Base-by-base conservation (phyloP, 2,888 invertebrate species). In the Podabrus alpinus region DNA sequence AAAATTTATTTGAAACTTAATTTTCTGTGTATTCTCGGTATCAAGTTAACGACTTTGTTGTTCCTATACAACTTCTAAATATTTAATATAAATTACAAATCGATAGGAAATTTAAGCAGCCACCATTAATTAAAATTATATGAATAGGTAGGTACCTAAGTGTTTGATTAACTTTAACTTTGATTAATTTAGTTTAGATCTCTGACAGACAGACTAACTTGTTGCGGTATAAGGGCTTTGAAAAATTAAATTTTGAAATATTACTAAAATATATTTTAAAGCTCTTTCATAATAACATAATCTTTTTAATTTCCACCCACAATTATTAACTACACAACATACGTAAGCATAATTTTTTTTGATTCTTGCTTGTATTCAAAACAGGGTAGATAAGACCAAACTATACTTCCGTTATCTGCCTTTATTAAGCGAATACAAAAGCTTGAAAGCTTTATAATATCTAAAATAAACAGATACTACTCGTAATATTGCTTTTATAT, bases 361-460 rank as follows among this genome's bases (percentile, higher is more conserved):
- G n/a, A n/a, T n/a, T 45, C n/a, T n/a, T 45, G n/a, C 45, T 45
- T n/a, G 45, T 64, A 19, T 64, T 64, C 21, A 64, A 17, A 64
- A 64, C 62, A 60, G 71, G 71, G 74, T 74, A 74, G 74, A 74
- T 74, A 74, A 74, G 71, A 60, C 59, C 9, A 45, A 45, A 64
- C 16, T 66, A 66, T 45, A 45, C 17, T 71, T 24, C 62, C 59
- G 68, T 74, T 74, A 74, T 74, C 74, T 71, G 66, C 71, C 68
- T 71, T 74, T 74, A 74, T 74, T 74, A 66, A 68, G 64, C 68
- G 74, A 59, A 68, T 71, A 71, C 74, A 74, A 74, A 71, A 74
- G 74, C 74, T 66, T 71, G 71, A 74, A 74, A 74, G 74, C 74
- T 71, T 60, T 71, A 71, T 71, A 71, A 74, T 74, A 74, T 74